These are phyloP conservation scores for Drosophila littoralis DNA, from an alignment of 1,140 invertebrate species.

Conservation along the genomic window DNA sequence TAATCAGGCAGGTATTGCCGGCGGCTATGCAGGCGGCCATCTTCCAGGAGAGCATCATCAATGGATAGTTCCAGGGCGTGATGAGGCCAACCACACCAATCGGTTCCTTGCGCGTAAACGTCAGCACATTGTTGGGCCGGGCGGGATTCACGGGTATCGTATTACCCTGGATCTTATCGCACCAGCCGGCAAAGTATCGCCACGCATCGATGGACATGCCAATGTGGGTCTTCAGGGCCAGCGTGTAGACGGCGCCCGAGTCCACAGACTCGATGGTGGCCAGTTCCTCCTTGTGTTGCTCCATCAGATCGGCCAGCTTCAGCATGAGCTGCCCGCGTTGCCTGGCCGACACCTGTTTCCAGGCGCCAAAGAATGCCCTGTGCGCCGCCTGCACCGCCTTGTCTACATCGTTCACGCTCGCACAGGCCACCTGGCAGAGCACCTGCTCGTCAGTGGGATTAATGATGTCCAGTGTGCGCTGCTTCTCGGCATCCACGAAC, in stretches of 20 bases:
- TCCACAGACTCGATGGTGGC: slow-evolving; percentile 96
- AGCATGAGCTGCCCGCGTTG: slow-evolving; percentile 91
- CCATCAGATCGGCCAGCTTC: slow-evolving; percentile 96
- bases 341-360: slow-evolving; percentile 94
- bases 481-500: slow-evolving; percentile 92
- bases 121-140: slow-evolving; percentile 92
- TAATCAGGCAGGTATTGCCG: slow-evolving; percentile 97
- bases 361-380: slow-evolving; percentile 94
- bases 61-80: slow-evolving; percentile 99
- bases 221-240: slow-evolving; percentile 96
- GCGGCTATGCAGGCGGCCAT: slow-evolving; percentile 97
- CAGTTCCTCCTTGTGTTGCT: slow-evolving; percentile 96
- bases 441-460: slow-evolving; percentile 95
- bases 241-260: slow-evolving; percentile 97
- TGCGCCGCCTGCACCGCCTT: slow-evolving; percentile 94
- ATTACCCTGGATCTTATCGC: slow-evolving; percentile 96
- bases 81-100: slow-evolving; percentile 97
- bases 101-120: slow-evolving; percentile 95
- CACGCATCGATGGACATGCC: slow-evolving; percentile 97
- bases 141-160: slow-evolving; percentile 96
- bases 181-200: slow-evolving; percentile 97
- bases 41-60: slow-evolving; percentile 99
- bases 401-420: slow-evolving; percentile 92
- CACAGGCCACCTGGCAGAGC: slow-evolving; percentile 92
- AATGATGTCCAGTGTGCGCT: slow-evolving; percentile 88